A percentile compares a stretch with the other conserved stretches of the same genome.
These are phyloP conservation scores for Catocala fraxini DNA, from an alignment of 2,888 invertebrate species.

Conservation along the genomic window DNA sequence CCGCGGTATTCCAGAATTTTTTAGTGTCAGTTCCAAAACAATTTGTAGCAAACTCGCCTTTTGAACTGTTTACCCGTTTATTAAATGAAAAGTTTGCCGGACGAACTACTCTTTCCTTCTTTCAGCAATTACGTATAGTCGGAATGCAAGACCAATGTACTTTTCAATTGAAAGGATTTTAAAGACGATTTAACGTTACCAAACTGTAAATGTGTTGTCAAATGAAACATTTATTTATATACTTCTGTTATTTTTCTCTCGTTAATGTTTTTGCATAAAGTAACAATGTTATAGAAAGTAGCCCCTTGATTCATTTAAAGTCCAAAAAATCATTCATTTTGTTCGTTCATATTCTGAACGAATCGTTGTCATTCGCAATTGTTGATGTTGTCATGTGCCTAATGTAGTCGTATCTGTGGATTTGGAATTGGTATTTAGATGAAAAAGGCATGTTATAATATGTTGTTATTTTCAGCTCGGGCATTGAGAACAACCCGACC, in stretches of 20 bases:
- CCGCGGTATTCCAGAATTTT: constrained; percentile 2
- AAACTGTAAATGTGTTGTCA: constrained; percentile 39
- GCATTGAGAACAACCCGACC: constrained; percentile 98
- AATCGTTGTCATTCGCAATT: constrained; percentile 30
- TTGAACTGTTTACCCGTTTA: constrained; percentile 24
- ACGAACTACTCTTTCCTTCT: neutral
- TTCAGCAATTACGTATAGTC: neutral
- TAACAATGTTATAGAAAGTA: constrained; percentile 30
- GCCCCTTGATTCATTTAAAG: constrained; percentile 22
- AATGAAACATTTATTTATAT: constrained; percentile 14
- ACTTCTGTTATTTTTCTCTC: constrained; percentile 10
- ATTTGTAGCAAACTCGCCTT: constrained; percentile 9
- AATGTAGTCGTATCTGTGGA: constrained; percentile 56
- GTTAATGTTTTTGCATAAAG: constrained; percentile 22
- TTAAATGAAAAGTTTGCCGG: constrained; percentile 14
- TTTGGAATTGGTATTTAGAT: constrained; percentile 30
- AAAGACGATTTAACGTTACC: constrained; percentile 23
- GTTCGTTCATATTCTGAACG: constrained; percentile 13
- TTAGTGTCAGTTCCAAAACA: constrained; percentile 11
- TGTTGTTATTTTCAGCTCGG: constrained; percentile 91
- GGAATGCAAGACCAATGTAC: too few relatives aligned
- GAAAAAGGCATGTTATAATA: constrained; percentile 54
- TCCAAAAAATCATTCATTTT: constrained; percentile 31
- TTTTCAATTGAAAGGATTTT: neutral
- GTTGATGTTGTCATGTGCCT: constrained; percentile 68